Evolutionary conservation across 2,888 invertebrate species (phyloP), one percentile per base, ranked within the genome.

Genomic region (Tetropium fuscum): DNA sequence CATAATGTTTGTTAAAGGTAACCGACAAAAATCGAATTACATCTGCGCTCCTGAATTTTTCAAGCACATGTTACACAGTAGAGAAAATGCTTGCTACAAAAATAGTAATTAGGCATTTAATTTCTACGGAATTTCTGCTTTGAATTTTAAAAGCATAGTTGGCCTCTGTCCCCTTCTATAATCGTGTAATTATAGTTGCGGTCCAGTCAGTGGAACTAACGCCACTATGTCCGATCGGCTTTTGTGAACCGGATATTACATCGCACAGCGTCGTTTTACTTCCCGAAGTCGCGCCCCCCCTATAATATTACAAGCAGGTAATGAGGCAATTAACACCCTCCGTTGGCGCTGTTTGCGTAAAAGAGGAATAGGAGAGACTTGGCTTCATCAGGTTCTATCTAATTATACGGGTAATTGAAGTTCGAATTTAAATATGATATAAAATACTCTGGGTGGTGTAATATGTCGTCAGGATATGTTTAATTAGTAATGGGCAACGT

Each of bases 211-310:
- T 48, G 56, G 56, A 47, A 56, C 25, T 48, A 48, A 48, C 22
- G 25, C 48, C 56, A 38, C 47, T 16, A 58, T 38, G 53, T 53
- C 58, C 58, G 51, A 58, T 58, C 58, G 36, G 58, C 53, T 58
- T 53, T 53, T 48, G 58, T 53, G 47, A 47, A 53, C 47, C 58
- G 58, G 58, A 58, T 58, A 58, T 58, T 58, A 30, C 58, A 48
- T 53, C 53, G 58, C 30, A 41, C 58, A 47, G 40, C 38, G 56
- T 43, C 49, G 53, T 40, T 41, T 47, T 34, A 43, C 47, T 53
- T 53, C 58, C 58, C 40, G 40, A 32, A 19, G 8, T 34, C 44
- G 34, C 45, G 40, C 20, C 36, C 58, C 41, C 18, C 58, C 41
- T 49, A 49, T 57, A 48, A 57, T 57, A 57, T 57, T 49, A 57